phyloP scores from a whole-genome alignment of 2,113 vertebrate species.

The Ciconia stormi region DNA sequence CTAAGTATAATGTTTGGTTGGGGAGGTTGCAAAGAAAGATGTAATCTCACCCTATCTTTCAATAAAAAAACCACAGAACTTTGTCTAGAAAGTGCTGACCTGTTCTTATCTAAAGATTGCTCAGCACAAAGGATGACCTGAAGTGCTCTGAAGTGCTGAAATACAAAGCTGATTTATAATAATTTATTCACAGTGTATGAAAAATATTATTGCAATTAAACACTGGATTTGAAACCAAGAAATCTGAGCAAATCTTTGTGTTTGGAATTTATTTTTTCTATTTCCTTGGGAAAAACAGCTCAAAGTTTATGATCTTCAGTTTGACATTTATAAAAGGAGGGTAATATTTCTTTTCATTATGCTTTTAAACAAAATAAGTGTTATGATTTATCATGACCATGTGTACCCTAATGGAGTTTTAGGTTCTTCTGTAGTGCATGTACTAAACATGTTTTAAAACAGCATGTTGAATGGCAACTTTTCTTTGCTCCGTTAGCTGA shows the following conservation, averaged over 20 bases:
- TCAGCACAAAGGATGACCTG: not conserved
- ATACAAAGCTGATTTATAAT: not conserved
- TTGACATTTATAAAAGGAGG: not conserved
- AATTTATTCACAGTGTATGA: not conserved
- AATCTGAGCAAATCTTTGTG: not conserved
- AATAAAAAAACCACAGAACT: not conserved
- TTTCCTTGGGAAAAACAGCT: not conserved
- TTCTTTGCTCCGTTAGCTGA: not conserved
- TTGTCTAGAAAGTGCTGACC: not conserved
- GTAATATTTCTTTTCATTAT: not conserved
- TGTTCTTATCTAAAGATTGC: not conserved
- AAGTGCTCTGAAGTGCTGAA: not conserved
- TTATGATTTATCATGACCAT: not conserved
- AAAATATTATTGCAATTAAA: not conserved
- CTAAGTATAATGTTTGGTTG: not conserved
- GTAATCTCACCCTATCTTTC: not conserved
- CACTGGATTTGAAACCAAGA: not conserved
- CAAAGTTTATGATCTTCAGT: not conserved
- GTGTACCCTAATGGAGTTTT: not conserved
- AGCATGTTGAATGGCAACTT: not conserved
- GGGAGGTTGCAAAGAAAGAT: not conserved
- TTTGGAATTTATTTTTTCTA: not conserved
- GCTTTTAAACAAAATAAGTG: not conserved
- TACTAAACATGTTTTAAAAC: not conserved
- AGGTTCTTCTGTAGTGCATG: not conserved